Conservation (phyloP, 30 jellyfish, hydroid and myxozoan genomes). For the Nemopilema nomurai region DNA sequence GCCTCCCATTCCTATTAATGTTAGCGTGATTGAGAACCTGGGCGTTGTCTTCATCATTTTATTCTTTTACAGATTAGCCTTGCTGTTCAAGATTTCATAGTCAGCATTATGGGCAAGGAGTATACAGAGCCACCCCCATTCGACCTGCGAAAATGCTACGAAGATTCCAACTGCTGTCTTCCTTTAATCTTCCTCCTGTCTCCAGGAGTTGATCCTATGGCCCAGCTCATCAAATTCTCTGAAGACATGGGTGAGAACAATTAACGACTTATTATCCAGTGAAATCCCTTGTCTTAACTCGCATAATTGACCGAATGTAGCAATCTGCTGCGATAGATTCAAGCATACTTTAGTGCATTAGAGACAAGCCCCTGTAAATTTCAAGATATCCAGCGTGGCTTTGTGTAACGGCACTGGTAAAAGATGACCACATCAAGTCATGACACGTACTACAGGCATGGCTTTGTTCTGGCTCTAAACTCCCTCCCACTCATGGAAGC, state of each 20-base stretch:
- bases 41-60: not conserved
- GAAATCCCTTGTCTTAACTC: not conserved
- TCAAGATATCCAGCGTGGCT: not conserved
- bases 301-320: not conserved
- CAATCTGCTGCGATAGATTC: not conserved
- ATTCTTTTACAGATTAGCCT: conserved; percentile 46
- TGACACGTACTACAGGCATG: not conserved
- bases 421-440: not conserved
- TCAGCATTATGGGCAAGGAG: conserved; percentile 60
- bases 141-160: conserved; percentile 58
- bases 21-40: too few relatives aligned
- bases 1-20: too few relatives aligned
- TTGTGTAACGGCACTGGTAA: not conserved
- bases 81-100: conserved; percentile 69
- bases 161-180: conserved; percentile 61
- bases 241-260: conserved; percentile 57
- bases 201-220: conserved; percentile 84
- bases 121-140: conserved; percentile 69
- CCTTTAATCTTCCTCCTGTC: conserved; percentile 65
- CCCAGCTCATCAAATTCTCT: conserved; percentile 68
- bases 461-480: not conserved
- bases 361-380: not conserved
- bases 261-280: not conserved
- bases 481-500: not conserved
- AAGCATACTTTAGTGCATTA: not conserved